Conservation (phyloP, 2,113 vertebrate genomes). For the Nerophis lumbriciformis region DNA sequence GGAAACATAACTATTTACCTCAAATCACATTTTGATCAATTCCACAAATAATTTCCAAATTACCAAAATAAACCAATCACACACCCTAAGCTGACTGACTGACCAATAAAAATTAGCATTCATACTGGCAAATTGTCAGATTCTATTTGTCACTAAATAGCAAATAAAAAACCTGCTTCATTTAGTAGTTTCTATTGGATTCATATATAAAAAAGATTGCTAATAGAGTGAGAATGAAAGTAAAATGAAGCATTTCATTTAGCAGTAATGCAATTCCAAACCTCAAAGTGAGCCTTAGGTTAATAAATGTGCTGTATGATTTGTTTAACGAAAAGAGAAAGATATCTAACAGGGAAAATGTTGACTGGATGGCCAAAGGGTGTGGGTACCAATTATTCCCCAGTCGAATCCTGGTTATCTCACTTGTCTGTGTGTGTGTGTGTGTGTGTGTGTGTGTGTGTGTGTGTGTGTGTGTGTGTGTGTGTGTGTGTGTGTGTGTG, state of each 20-base stretch:
- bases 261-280: conserved; percentile 42
- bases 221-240: conserved; percentile 36
- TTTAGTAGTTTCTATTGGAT: conserved; percentile 51
- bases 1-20: conserved; percentile 58
- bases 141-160: conserved; percentile 53
- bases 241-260: conserved; percentile 18
- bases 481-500: not conserved
- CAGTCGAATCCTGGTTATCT: conserved; percentile 37
- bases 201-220: conserved; percentile 50
- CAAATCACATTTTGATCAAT: conserved; percentile 66
- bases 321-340: conserved; percentile 37
- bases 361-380: conserved; percentile 22
- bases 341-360: conserved; percentile 17
- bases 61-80: conserved; percentile 65
- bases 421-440: conserved; percentile 2
- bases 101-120: conserved; percentile 60
- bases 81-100: conserved; percentile 26
- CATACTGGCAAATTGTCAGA: conserved; percentile 32
- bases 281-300: conserved; percentile 31
- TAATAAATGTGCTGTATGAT: conserved; percentile 37
- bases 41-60: conserved; percentile 61
- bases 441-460: not conserved
- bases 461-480: not conserved
- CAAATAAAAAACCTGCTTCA: conserved; percentile 45
- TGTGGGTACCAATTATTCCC: conserved; percentile 13